Base-by-base conservation (phyloP, 1,140 invertebrate species). In the Holotrichia oblita region DNA sequence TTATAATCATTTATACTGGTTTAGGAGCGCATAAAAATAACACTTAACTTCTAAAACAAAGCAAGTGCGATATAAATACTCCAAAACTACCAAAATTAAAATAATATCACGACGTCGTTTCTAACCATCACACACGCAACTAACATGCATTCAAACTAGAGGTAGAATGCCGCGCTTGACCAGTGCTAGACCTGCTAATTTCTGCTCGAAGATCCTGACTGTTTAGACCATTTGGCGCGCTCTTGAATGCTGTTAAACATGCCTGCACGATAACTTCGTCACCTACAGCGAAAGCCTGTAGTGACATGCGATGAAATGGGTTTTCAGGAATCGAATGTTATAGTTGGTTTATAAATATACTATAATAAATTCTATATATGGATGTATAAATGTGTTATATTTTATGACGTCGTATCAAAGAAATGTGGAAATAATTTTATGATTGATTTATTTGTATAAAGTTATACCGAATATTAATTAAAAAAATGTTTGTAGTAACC, bases 281-380 rank as follows among this genome's bases (percentile, higher is more conserved):
- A 84, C 83, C 83, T 84, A 84, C 83, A 82, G 83, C 79, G 84
- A 83, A 81, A 82, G 81, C 81, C 82, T 84, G 83, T 85, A 83
- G 84, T 84, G 84, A 85, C 84, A 85, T 79, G 84, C 84, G 82
- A 85, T 85, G 84, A 85, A 85, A 85, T 83, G 83, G 83, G 83
- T 82, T 79, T 34, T 79, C 76, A 77, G 76, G 83, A 83, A 83
- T 84, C 83, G 81, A 83, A 83, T 83, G 77, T 82, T 81, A 80
- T 81, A 82, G 81, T 78, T 80, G 9, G 24, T 77, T 81, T 79
- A 78, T 80, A 80, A 77, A 40, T 80, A 75, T 78, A 81, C 81
- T 82, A 80, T 80, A 80, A 80, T 81, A 81, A 34, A 34, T 34
- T 34, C 27, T 81, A 80, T 82, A 82, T 77, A 55, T 81, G 80